A percentile compares a stretch with the other conserved stretches of the same genome.
phyloP scores from a whole-genome alignment of 2,797 vertebrate genomes.

The Cuniculus paca region DNA sequence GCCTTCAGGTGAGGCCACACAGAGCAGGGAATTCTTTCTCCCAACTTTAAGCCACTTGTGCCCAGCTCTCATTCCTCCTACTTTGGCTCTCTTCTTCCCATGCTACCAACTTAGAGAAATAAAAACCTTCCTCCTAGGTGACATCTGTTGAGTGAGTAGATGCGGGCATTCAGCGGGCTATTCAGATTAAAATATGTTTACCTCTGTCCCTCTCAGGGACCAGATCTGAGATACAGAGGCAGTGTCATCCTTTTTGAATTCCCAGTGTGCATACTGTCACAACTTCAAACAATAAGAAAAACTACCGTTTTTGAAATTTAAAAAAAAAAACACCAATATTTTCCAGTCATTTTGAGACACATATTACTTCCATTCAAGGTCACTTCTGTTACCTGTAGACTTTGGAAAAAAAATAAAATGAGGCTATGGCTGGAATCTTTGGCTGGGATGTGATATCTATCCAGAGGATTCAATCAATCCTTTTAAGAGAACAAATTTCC shows the following conservation, averaged over 20 bases:
- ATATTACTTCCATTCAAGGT: background rate
- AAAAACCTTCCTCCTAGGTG: background rate
- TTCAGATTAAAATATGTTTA: background rate
- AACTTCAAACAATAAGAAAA: background rate
- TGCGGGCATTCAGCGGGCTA: background rate
- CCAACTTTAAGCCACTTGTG: fast-evolving
- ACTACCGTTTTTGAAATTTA: background rate
- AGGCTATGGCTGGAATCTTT: background rate
- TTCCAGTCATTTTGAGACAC: background rate
- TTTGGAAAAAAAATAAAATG: background rate
- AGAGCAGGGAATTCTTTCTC: background rate
- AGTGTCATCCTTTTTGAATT: background rate
- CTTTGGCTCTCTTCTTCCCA: background rate
- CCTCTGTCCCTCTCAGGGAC: background rate
- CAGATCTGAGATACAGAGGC: background rate
- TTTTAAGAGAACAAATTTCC: background rate
- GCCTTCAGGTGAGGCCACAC: fast-evolving
- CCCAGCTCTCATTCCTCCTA: background rate
- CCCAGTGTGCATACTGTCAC: background rate
- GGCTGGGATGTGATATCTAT: background rate
- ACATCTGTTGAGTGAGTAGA: background rate
- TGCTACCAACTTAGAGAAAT: background rate
- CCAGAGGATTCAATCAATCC: background rate
- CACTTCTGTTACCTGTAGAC: background rate
- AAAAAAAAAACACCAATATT: background rate